Percentiles rank a stretch among this genome's conserved stretches.
phyloP scores from a whole-genome alignment of 2,888 invertebrate species.

The Cremastinae sp. region DNA sequence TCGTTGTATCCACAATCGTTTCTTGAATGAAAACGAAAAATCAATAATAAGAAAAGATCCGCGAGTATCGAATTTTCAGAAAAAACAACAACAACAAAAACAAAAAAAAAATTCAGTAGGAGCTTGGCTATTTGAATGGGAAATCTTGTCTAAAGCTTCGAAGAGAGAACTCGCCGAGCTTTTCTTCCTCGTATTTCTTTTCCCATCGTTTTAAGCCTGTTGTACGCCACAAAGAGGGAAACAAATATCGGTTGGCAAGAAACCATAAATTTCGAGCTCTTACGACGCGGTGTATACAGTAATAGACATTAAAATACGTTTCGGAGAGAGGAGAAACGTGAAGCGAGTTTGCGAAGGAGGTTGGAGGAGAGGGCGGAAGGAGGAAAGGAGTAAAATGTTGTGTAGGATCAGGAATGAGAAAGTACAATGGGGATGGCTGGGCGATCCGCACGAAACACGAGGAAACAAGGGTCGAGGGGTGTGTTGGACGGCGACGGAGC shows the following conservation, averaged over 20 bases:
- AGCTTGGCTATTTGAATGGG: too few species aligned
- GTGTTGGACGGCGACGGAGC: constrained; percentile 21
- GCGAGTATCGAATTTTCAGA: too few species aligned
- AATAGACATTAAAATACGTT: constrained; percentile 70
- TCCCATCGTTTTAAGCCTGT: constrained; percentile 51
- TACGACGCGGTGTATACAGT: constrained; percentile 68
- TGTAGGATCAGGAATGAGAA: constrained; percentile 38
- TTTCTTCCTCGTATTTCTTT: neutral
- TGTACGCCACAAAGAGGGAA: constrained; percentile 66
- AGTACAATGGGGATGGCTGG: neutral
- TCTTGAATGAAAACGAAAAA: too few species aligned
- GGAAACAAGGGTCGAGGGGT: constrained; percentile 17
- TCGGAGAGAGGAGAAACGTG: constrained; percentile 57
- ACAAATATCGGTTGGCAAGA: constrained; percentile 73
- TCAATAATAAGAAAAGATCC: too few species aligned
- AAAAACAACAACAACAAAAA: too few species aligned
- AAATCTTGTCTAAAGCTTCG: too few species aligned
- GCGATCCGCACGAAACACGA: constrained; percentile 29
- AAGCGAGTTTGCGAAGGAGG: constrained; percentile 4
- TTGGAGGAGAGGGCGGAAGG: neutral
- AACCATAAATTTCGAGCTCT: constrained; percentile 72
- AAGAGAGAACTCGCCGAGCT: constrained; percentile 8
- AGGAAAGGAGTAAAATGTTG: constrained; percentile 11
- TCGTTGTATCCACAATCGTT: too few species aligned
- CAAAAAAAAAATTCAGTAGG: too few species aligned